A percentile compares a stretch with the other conserved stretches of the same genome.
These are phyloP conservation scores for Gambusia yucatana DNA, from an alignment of 2,797 vertebrate species.

Conservation along the genomic window DNA sequence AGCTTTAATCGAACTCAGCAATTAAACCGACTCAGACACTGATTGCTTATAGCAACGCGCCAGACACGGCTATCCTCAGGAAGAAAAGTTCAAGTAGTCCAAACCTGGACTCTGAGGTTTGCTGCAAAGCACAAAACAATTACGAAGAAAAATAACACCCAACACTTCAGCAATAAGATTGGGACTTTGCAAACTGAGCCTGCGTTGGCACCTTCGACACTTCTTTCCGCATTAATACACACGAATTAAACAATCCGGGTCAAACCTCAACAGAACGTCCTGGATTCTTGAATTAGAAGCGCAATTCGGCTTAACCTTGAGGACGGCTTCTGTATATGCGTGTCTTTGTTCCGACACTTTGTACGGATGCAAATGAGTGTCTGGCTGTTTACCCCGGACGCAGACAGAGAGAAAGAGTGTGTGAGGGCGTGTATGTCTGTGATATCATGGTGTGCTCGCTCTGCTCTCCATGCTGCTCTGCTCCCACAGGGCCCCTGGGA, in stretches of 20 bases:
- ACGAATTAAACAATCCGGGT: conserved; percentile 19
- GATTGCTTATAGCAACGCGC: conserved; percentile 34
- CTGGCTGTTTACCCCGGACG: conserved; percentile 46
- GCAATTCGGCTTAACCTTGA: conserved; percentile 49
- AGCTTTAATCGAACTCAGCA: conserved; percentile 49
- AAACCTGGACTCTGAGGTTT: conserved; percentile 15
- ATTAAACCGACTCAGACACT: conserved; percentile 52
- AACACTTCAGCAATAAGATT: conserved; percentile 13
- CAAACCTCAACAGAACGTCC: conserved; percentile 9
- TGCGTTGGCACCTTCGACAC: conserved; percentile 8
- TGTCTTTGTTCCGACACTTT: conserved; percentile 35
- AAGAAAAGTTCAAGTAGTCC: conserved; percentile 10
- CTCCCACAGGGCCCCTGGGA: conserved; percentile 83
- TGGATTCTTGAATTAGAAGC: conserved; percentile 21
- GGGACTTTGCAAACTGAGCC: conserved; percentile 24
- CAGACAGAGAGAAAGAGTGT: conserved; percentile 22
- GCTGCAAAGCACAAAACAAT: conserved; percentile 45
- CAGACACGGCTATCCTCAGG: conserved; percentile 19
- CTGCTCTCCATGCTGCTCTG: conserved; percentile 72
- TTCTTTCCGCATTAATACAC: background rate
- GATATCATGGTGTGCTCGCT: conserved; percentile 55
- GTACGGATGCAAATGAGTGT: conserved; percentile 54
- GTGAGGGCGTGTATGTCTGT: conserved; percentile 41
- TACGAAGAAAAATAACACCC: conserved; percentile 26
- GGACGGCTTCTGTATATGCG: conserved; percentile 3